Evolutionary conservation across 2,113 vertebrate species (phyloP).

Genomic region (Campylomormyrus tamandua): DNA sequence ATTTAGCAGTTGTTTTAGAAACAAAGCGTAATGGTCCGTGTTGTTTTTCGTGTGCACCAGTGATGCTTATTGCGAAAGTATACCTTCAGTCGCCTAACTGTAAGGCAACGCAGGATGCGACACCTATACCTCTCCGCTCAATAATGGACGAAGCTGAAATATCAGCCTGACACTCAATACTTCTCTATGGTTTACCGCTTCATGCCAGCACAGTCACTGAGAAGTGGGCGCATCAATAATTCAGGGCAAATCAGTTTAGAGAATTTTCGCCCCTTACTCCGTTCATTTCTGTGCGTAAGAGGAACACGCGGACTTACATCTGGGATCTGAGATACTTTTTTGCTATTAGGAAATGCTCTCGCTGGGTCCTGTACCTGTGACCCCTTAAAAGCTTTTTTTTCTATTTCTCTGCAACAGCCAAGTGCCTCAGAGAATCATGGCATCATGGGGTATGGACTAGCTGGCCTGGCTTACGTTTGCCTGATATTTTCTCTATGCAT

Average conservation of each 20-base stretch:
- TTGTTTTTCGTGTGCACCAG: neutral
- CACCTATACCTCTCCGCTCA: conserved; percentile 25
- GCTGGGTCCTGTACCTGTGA: neutral
- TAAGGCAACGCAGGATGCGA: conserved; percentile 22
- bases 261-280: conserved; percentile 17
- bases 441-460: conserved; percentile 38
- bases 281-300: neutral
- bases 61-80: neutral
- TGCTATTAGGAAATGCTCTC: neutral
- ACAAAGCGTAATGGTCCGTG: neutral
- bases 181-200: conserved; percentile 26
- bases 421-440: conserved; percentile 37
- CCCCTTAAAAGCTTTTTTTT: neutral
- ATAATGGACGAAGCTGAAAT: conserved; percentile 36
- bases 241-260: conserved; percentile 43
- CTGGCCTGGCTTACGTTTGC: conserved; percentile 26
- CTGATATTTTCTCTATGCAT: conserved; percentile 23
- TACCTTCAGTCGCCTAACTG: conserved; percentile 9
- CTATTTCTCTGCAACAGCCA: conserved; percentile 18
- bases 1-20: neutral
- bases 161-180: conserved; percentile 39
- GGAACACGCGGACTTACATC: neutral
- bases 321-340: neutral
- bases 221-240: conserved; percentile 31
- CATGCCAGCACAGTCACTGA: neutral